Base-by-base conservation (phyloP, 2,888 invertebrate species). In the Aricia artaxerxes region DNA sequence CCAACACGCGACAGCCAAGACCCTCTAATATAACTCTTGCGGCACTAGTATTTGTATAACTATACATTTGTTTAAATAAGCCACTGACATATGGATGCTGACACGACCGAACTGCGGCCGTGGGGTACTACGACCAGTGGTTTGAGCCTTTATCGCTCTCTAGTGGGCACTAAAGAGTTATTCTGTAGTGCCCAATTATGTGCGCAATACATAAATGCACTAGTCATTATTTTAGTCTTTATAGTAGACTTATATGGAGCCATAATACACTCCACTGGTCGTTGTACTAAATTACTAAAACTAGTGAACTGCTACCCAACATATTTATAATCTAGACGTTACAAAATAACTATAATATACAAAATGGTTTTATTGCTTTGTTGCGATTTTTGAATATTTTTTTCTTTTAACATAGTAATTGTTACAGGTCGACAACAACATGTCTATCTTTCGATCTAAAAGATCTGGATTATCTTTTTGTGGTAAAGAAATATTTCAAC, bases 1-100 rank as follows among this genome's bases (percentile, higher is more conserved):
- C 57, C 16, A 16, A 57, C 53, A n/a, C 7, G 5, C 49, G 40
- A 57, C 76, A 75, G 75, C 75, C 53, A 57, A 76, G 76, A 76
- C 76, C 5, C 35, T 76, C 13, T 53, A 76, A 35, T 44, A 75
- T 11, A n/a, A 49, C 76, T 13, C 53, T 13, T 13, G 75, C 75
- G 75, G 35, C 49, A 73, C 49, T 31, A 53, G 35, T 53, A 31
- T 44, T 13, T 75, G 53, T 75, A 75, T 75, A 75, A 53, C 76
- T 76, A 76, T 76, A 76, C 57, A 76, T 57, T 57, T 53, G 75
- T 53, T 76, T 31, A 31, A 76, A 76, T 76, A 76, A 76, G 76
- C 76, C 76, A 76, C 76, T 76, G 57, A 35, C 1, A 11, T 69
- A 69, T 31, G 35, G 16, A 38, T 35, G 31, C 31, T 61, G 4